A percentile compares a stretch with the other conserved stretches of the same genome.
phyloP scores from a whole-genome alignment of 2,888 invertebrate genomes.

The Cheilosia soror region DNA sequence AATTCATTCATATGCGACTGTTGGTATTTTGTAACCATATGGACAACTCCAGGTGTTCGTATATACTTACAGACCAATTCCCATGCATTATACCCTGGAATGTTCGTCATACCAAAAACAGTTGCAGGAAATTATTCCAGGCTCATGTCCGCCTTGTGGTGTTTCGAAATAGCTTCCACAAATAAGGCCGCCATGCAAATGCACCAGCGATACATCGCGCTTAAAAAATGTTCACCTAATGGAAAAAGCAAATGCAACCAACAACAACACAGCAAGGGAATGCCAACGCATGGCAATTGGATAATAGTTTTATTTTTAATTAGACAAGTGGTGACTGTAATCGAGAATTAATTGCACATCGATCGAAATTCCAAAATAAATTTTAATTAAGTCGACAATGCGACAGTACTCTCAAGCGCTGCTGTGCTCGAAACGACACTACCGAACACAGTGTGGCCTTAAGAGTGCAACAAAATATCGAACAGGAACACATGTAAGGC shows the following conservation, averaged over 20 bases:
- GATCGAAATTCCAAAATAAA: constrained; percentile 75
- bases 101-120: constrained; percentile 66
- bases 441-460: constrained; percentile 63
- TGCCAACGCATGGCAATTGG: constrained; percentile 45
- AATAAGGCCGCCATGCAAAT: constrained; percentile 71
- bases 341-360: constrained; percentile 76
- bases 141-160: constrained; percentile 45
- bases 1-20: too few species aligned
- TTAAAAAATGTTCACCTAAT: constrained; percentile 63
- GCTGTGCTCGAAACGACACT: constrained; percentile 31
- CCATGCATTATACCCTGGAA: constrained; percentile 18
- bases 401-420: constrained; percentile 39
- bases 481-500: constrained; percentile 68
- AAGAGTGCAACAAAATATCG: constrained; percentile 67
- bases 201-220: constrained; percentile 26
- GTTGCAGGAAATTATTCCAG: constrained; percentile 63
- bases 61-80: neutral
- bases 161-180: constrained; percentile 64
- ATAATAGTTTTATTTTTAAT: constrained; percentile 73
- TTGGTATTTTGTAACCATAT: neutral
- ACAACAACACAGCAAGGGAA: constrained; percentile 28
- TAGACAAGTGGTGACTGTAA: constrained; percentile 75
- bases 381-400: constrained; percentile 75
- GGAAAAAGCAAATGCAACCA: constrained; percentile 49
- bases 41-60: neutral